Evolutionary conservation across 2,113 vertebrate genomes (phyloP), one percentile per base, ranked within the genome.

Genomic region (Notothenia rossii): DNA sequence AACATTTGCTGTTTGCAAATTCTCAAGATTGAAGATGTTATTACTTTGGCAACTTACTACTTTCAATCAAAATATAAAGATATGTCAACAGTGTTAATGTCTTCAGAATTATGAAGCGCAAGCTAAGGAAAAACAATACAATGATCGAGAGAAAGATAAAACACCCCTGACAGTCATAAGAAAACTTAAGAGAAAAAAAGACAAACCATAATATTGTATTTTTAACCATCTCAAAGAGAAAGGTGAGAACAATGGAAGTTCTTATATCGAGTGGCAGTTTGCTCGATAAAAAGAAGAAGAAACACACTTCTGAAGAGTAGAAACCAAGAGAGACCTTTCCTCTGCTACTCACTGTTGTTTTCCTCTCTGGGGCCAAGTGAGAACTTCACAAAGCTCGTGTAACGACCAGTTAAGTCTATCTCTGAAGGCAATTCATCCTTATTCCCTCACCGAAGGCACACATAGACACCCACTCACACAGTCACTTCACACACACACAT

Each of bases 351-450:
- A 72, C 83, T 74, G 76, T 83, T 93, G 87, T 83, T 90, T 90
- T 81, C 83, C 76, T 82, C 78, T 82, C 83, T 54, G 72, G 58
- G 72, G 79, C 88, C 69, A 87, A 87, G 73, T 82, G 79, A 84
- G 79, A 91, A 90, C 86, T 93, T 92, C 77, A 81, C 75, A 93
- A 87, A 90, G 89, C 92, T 91, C 79, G 79, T 60, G 81, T 66
- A 92, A 88, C 64, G 79, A 83, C 89, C 83, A 89, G 77, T 93
- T 86, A 92, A 89, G 81, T 92, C 88, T 89, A 84, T 91, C 89
- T 90, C 86, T 86, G 84, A 86, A 89, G 81, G 87, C 76, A 94
- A 94, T 94, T 92, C 93, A 94, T 95, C 88, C 82, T 83, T 95
- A 93, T 93, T 94, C 91, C 89, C 62, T 80, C 49, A 80, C 63